phyloP scores from a whole-genome alignment of 2,888 invertebrate genomes.

The Drosophila monieri region DNA sequence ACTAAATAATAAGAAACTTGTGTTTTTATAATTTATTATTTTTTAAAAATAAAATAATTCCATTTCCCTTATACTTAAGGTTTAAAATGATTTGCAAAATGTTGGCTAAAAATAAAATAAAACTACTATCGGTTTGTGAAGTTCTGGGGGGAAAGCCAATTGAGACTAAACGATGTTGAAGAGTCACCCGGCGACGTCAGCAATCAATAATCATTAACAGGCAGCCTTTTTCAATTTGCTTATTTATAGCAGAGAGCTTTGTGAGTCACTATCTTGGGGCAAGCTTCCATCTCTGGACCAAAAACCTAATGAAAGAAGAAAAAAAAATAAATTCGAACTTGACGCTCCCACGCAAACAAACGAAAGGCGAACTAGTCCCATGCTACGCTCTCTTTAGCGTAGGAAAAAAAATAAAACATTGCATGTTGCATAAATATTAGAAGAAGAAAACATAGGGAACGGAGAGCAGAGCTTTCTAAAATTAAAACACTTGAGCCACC shows the following conservation, averaged over 20 bases:
- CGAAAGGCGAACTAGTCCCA: constrained; percentile 11
- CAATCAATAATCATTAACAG: constrained; percentile 65
- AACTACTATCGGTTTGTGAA: not conserved
- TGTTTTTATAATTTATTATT: not conserved
- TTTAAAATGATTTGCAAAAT: no score
- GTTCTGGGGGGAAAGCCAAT: constrained; percentile 42
- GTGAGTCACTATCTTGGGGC: constrained; percentile 52
- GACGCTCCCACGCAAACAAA: constrained; percentile 54
- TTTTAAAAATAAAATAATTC: no score
- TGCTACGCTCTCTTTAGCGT: constrained; percentile 52
- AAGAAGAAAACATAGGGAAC: constrained; percentile 31
- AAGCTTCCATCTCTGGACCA: constrained; percentile 42
- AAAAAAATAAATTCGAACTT: constrained; percentile 32
- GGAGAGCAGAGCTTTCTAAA: constrained; percentile 66
- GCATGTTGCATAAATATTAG: constrained; percentile 72
- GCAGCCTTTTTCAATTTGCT: constrained; percentile 36
- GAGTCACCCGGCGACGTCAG: constrained; percentile 43
- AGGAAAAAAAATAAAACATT: constrained; percentile 42
- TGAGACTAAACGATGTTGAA: constrained; percentile 32
- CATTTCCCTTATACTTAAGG: no score
- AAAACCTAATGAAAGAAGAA: constrained; percentile 22
- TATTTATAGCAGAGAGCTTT: constrained; percentile 22
- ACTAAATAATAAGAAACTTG: not conserved
- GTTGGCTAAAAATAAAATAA: not conserved
- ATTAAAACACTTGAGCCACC: constrained; percentile 59